A percentile compares a stretch with the other conserved stretches of the same genome.
Evolutionary conservation across 2,888 invertebrate species (phyloP).

Genomic region (Rhingia campestris): DNA sequence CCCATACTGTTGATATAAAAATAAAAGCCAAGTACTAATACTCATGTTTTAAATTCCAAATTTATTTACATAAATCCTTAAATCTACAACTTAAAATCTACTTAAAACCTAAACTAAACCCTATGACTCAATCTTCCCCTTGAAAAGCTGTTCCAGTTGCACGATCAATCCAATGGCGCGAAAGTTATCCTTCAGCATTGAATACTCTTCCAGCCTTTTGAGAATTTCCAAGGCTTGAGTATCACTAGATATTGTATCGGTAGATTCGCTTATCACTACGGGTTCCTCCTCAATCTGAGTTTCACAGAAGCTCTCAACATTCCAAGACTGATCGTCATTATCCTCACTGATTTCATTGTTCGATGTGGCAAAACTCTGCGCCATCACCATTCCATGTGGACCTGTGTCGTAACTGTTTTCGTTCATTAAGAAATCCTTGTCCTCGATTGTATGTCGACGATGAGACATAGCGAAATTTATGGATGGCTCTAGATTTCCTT

Average conservation of each 20-base stretch:
- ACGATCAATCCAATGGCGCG: constrained; percentile 80
- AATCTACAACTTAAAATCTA: too few species aligned
- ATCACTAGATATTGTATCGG: background rate
- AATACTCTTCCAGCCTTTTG: constrained; percentile 80
- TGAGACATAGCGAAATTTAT: background rate
- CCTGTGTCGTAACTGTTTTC: background rate
- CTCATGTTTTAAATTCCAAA: too few species aligned
- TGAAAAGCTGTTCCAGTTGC: constrained; percentile 80
- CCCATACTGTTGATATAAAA: too few species aligned
- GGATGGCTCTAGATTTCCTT: constrained; percentile 16
- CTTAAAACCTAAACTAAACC: background rate
- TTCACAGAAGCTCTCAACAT: constrained; percentile 31
- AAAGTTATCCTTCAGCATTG: constrained; percentile 79
- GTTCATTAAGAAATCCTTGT: constrained; percentile 1
- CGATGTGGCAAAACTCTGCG: constrained; percentile 29
- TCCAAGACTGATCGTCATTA: constrained; percentile 7
- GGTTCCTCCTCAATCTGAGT: constrained; percentile 1
- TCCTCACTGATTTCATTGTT: constrained; percentile 46
- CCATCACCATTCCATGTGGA: background rate
- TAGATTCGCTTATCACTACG: background rate
- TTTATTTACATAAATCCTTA: constrained; percentile 10
- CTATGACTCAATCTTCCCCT: constrained; percentile 60
- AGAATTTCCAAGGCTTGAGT: constrained; percentile 79
- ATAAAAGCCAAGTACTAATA: too few species aligned
- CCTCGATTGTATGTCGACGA: constrained; percentile 4